A percentile compares a stretch with the other conserved stretches of the same genome.
These are phyloP conservation scores for Ciona savignyi DNA, from an alignment of 23 tunicate genomes.

Conservation along the genomic window DNA sequence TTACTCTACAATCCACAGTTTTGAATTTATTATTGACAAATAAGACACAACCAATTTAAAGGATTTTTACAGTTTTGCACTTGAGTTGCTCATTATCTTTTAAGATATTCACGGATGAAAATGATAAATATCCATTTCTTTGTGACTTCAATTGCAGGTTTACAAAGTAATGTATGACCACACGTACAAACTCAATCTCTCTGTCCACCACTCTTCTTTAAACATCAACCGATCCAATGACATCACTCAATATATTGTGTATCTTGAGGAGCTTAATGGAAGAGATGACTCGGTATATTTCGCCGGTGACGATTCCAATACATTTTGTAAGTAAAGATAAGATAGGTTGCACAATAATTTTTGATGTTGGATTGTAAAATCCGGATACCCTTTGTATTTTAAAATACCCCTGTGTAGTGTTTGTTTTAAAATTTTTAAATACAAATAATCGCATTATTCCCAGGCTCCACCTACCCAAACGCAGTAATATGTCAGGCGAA, in stretches of 20 bases:
- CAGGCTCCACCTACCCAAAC: constrained; percentile 8
- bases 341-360: too few species aligned
- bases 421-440: too few species aligned
- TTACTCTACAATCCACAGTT: too few species aligned
- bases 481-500: constrained; percentile 13
- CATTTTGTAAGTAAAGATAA: constrained; percentile 12
- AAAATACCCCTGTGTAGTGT: too few species aligned
- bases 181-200: constrained; percentile 18
- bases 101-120: background rate
- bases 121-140: too few species aligned
- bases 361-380: too few species aligned
- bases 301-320: constrained; percentile 4
- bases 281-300: constrained; percentile 32
- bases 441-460: too few species aligned
- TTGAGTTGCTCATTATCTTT: background rate
- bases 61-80: background rate
- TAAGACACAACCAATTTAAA: too few species aligned
- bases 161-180: constrained; percentile 42
- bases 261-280: constrained; percentile 67
- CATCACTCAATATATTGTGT: constrained; percentile 27
- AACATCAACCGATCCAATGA: background rate
- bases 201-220: constrained; percentile 4
- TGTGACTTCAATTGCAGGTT: constrained; percentile 35
- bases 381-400: too few species aligned
- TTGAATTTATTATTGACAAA: too few species aligned